Percentiles rank a stretch among this genome's conserved stretches.
Conservation (phyloP, 2,113 vertebrate species). For the Sula dactylatra region DNA sequence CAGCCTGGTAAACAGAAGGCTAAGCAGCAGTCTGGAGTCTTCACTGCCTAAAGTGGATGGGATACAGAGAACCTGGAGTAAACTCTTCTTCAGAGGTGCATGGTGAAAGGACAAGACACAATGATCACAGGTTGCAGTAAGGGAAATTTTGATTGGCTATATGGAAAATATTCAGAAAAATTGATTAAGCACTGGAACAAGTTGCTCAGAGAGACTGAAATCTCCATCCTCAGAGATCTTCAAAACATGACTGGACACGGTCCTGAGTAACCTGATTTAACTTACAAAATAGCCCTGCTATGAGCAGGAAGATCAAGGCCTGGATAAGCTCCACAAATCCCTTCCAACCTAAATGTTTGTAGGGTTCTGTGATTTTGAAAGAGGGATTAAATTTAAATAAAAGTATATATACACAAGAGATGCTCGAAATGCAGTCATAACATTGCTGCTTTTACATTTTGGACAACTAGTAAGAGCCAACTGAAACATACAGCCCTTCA, state of each 20-base stretch:
- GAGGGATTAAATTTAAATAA: conserved; percentile 40
- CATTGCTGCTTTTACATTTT: neutral
- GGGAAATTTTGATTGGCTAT: neutral
- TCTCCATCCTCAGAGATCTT: neutral
- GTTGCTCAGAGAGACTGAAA: neutral
- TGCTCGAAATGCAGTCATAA: neutral
- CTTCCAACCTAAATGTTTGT: conserved; percentile 38
- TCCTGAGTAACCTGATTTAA: neutral
- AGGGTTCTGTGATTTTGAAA: conserved; percentile 3
- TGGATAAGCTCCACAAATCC: conserved; percentile 5
- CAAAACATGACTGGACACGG: rapidly evolving
- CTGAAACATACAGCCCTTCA: conserved; percentile 20
- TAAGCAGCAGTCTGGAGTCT: neutral
- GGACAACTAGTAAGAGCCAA: neutral
- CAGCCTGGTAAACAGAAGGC: neutral
- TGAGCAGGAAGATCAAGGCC: neutral
- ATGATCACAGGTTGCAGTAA: neutral
- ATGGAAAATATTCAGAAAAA: neutral
- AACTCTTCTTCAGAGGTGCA: neutral
- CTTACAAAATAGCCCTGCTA: neutral
- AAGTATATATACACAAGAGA: neutral
- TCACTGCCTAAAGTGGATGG: neutral
- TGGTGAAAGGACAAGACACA: neutral
- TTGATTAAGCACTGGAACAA: neutral
- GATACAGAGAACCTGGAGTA: neutral